Base-by-base conservation (phyloP, 2,888 invertebrate genomes). In the Ennomos quercinarius region DNA sequence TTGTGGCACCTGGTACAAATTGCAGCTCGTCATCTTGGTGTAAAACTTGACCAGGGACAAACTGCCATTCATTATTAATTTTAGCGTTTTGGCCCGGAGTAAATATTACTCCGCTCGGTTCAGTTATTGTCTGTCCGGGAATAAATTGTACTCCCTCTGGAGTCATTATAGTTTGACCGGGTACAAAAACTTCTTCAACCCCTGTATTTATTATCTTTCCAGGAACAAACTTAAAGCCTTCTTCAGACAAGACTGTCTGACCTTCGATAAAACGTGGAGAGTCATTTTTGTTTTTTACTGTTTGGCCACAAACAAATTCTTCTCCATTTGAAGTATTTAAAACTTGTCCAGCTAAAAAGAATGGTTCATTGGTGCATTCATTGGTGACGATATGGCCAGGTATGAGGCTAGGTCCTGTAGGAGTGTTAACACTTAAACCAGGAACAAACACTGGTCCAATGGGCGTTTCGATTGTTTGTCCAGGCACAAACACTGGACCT, bases 401-500 rank as follows among this genome's bases (percentile, higher is more conserved):
- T 65, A 96, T 93, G 12, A 96, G 87, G 34, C 94, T 93, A 0
- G 95, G 95, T 34, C 95, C 95, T 45, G 93, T 91, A 17, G 95
- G 95, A 1, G 95, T 94, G 70, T 94, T 93, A 10, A 96, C 93
- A 42, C 95, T 95, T 61, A 96, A 93, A 1, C 96, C 96, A 13
- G 96, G 96, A 39, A 96, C 94, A 81, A 96, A 97, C 49, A 94
- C 87, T 10, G 93, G 90, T 0, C 96, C 96, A 60, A 91, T 89
- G 46, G 95, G 95, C 3, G 95, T 96, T 68, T 94, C 93, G 8
- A 96, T 88, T 0, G 96, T 95, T 83, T 96, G 96, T 4, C 96
- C 96, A 0, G 96, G 96, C 10, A 96, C 94, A 76, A 96, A 96
- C 44, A 95, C 85, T 37, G 94, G 93, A 2, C 96, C 96, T 57